Evolutionary conservation across 1,140 invertebrate species (phyloP).

Genomic region (Diachasma alloeum): DNA sequence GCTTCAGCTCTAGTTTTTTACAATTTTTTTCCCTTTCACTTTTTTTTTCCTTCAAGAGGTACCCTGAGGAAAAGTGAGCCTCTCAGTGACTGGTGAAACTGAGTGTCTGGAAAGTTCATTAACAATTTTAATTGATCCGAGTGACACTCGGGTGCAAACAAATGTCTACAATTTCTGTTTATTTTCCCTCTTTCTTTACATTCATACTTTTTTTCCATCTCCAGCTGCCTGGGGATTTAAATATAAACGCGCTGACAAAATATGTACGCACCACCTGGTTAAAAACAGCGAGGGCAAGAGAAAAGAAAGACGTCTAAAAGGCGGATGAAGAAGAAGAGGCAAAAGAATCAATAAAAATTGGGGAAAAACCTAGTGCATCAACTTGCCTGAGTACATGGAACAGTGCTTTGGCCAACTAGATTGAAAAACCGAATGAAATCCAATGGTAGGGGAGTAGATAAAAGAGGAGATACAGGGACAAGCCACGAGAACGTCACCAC

Average conservation of each 20-base stretch:
- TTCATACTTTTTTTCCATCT: background rate
- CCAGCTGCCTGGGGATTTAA: background rate
- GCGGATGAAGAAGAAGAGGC: background rate
- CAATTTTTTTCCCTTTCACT: background rate
- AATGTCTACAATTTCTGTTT: slow-evolving; percentile 16
- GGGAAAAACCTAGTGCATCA: background rate
- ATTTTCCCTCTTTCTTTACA: background rate
- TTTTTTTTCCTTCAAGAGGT: background rate
- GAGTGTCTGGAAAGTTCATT: slow-evolving; percentile 27
- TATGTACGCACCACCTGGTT: background rate
- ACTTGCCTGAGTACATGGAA: background rate
- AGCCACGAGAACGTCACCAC: slow-evolving; percentile 10
- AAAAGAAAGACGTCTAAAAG: background rate
- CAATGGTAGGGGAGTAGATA: background rate
- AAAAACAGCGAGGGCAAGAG: background rate
- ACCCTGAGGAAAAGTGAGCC: slow-evolving; percentile 11
- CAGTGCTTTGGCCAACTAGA: slow-evolving; percentile 17
- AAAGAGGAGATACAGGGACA: slow-evolving; percentile 6
- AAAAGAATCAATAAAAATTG: background rate
- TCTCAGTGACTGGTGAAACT: slow-evolving; percentile 6
- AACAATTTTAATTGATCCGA: slow-evolving; percentile 28
- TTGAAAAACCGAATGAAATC: slow-evolving; percentile 18
- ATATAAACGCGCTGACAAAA: slow-evolving; percentile 6
- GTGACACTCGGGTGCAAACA: slow-evolving; percentile 5
- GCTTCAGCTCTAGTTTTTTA: background rate